These are phyloP conservation scores for Ichneumoninae sp. DNA, from an alignment of 2,888 invertebrate genomes.

Conservation along the genomic window DNA sequence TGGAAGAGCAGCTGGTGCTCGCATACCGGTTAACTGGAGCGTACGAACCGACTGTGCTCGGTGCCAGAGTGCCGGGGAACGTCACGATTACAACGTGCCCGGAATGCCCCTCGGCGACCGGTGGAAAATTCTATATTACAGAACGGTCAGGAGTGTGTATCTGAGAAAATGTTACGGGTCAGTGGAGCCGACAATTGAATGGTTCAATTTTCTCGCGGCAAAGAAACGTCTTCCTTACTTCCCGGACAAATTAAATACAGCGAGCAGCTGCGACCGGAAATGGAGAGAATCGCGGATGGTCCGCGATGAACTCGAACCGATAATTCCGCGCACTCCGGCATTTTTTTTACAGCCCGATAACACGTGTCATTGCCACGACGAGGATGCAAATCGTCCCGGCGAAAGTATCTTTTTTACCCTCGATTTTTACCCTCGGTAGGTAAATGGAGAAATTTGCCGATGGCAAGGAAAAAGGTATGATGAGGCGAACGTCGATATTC, in stretches of 20 bases:
- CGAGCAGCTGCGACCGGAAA: not conserved
- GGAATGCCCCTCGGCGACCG: slow-evolving; percentile 31
- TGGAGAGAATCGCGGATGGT: not conserved
- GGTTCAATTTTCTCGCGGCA: not conserved
- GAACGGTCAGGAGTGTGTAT: not conserved
- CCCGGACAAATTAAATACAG: not conserved
- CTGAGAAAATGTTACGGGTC: not conserved
- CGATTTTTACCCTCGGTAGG: slow-evolving; percentile 4
- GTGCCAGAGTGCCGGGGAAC: slow-evolving; percentile 17
- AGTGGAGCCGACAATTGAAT: not conserved
- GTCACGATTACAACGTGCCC: slow-evolving; percentile 45
- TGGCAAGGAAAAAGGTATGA: slow-evolving; percentile 6
- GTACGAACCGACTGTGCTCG: slow-evolving; percentile 29
- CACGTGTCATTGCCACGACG: not conserved
- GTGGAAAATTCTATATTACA: slow-evolving; percentile 23
- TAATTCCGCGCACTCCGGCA: not conserved
- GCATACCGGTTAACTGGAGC: slow-evolving; percentile 55
- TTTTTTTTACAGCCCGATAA: not conserved
- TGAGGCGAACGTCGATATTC: slow-evolving; percentile 24
- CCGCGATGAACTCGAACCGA: not conserved
- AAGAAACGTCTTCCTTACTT: not conserved
- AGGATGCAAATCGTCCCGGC: not conserved
- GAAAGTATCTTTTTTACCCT: not conserved
- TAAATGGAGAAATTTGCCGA: not conserved
- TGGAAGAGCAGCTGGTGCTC: slow-evolving; percentile 38